These are phyloP conservation scores for Drosophila suboccidentalis DNA, from an alignment of 2,888 invertebrate species.

Conservation along the genomic window DNA sequence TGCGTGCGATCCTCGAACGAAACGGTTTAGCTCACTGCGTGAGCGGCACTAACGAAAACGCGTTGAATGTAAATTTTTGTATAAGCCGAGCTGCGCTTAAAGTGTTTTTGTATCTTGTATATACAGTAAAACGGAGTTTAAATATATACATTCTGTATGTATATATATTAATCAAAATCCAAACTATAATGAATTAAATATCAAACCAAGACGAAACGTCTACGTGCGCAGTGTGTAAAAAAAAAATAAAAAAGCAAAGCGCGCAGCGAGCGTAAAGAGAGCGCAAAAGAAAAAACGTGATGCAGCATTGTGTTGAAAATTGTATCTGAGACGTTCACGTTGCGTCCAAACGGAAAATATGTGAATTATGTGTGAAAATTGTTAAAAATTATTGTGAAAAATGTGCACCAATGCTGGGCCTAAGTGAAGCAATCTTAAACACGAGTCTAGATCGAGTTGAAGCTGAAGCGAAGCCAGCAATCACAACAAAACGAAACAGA, in stretches of 20 bases:
- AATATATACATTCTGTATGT: slow-evolving; percentile 28
- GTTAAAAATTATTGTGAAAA: slow-evolving; percentile 65
- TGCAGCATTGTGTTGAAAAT: slow-evolving; percentile 53
- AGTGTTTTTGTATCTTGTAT: slow-evolving; percentile 34
- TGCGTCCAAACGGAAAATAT: slow-evolving; percentile 45
- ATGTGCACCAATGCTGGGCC: slow-evolving; percentile 54
- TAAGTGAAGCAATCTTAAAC: slow-evolving; percentile 48
- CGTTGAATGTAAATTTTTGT: slow-evolving; percentile 52
- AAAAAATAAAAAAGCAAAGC: slow-evolving; percentile 51
- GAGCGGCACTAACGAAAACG: slow-evolving; percentile 56
- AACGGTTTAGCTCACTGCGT: slow-evolving; percentile 70
- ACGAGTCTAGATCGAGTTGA: slow-evolving; percentile 41
- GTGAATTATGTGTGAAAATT: slow-evolving; percentile 72
- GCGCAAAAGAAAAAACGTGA: slow-evolving; percentile 68
- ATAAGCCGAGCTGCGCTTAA: slow-evolving; percentile 42
- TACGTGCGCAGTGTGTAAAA: slow-evolving; percentile 62
- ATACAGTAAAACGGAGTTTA: slow-evolving; percentile 38
- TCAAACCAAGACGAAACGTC: slow-evolving; percentile 41
- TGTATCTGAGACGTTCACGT: slow-evolving; percentile 53
- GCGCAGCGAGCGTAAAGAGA: slow-evolving; percentile 42
- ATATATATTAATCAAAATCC: slow-evolving; percentile 16
- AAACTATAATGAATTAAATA: slow-evolving; percentile 49
- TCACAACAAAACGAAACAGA: slow-evolving; percentile 77
- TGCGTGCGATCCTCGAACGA: slow-evolving; percentile 81
- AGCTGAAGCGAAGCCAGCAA: slow-evolving; percentile 64